Base-by-base conservation (phyloP, 1,140 invertebrate genomes). In the Temnothorax curvispinosus region DNA sequence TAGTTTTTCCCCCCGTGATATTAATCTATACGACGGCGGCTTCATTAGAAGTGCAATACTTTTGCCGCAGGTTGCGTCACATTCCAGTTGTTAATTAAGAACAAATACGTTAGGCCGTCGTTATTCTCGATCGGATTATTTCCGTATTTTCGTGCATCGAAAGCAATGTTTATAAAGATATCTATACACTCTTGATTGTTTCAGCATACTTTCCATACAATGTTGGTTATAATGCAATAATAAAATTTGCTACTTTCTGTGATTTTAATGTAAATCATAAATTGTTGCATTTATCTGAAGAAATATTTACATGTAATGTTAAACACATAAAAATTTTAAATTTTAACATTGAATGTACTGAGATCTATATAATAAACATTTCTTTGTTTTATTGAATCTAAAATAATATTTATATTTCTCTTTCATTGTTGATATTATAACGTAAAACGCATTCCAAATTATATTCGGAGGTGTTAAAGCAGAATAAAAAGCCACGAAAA, bases 71-170 rank as follows among this genome's bases (percentile, higher is more conserved):
- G 27, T 82, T 71, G 78, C 67, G 41, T 72, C 69, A 74, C 67
- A 58, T 82, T 74, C 80, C 38, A 35, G 18, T 72, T 27, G 56
- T 72, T 74, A 82, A 82, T 82, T 82, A 60, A 69, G 56, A 72
- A 18, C 47, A 58, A 72, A 60, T 11, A 35, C n/a, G 27, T 78
- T n/a, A 18, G 18, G 9, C 44, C 7, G n/a, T 67, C 27, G 27
- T 27, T 54, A 67, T 81, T 44, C 32, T 15, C 44, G 18, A 50
- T 21, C 58, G 76, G 3, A 41, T 27, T 27, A 27, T 27, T 81
- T 81, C 15, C 64, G 47, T n/a, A 15, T 44, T 78, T 65, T 65
- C 13, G 6, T 27, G 18, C 5, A 65, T 35, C 18, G 18, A 47
- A 35, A 6, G n/a, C 3, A n/a, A 58, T 38, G 21, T 21, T 9